Conservation (phyloP, 2,888 invertebrate genomes). For the Ormyrus rosae region DNA sequence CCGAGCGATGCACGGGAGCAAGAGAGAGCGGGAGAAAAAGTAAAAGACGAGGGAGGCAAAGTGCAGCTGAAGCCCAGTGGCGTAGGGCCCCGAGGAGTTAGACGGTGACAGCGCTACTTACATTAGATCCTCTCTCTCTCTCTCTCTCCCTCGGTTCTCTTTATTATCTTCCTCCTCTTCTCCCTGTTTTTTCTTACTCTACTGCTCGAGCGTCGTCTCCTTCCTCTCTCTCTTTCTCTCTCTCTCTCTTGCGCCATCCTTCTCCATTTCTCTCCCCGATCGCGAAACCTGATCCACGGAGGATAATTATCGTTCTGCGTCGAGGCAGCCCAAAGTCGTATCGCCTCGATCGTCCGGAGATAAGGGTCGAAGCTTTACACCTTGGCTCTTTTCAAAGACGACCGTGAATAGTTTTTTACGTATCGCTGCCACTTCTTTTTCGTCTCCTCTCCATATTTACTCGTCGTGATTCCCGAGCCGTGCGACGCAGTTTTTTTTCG, state of each 20-base stretch:
- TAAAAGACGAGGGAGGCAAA: conserved; percentile 70
- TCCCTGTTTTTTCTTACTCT: conserved; percentile 27
- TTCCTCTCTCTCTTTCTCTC: conserved; percentile 43
- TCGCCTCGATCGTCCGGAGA: conserved; percentile 54
- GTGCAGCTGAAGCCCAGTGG: conserved; percentile 70
- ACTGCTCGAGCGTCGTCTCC: background rate
- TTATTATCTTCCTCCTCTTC: conserved; percentile 39
- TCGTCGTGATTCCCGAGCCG: conserved; percentile 22
- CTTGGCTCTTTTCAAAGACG: conserved; percentile 37
- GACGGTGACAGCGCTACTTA: conserved; percentile 39
- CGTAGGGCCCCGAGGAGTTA: conserved; percentile 60
- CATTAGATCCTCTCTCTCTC: conserved; percentile 46
- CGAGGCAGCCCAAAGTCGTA: conserved; percentile 54
- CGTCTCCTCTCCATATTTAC: conserved; percentile 18
- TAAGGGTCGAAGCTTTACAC: conserved; percentile 56
- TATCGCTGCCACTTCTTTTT: background rate
- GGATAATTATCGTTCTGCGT: conserved; percentile 58
- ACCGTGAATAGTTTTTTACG: conserved; percentile 42
- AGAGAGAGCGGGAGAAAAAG: conserved; percentile 62
- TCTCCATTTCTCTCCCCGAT: conserved; percentile 28
- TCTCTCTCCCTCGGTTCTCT: background rate
- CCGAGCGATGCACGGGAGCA: conserved; percentile 60
- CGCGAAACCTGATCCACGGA: conserved; percentile 58
- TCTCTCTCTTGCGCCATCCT: conserved; percentile 31
- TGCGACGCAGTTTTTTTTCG: conserved; percentile 20